Base-by-base conservation (phyloP, 2,888 invertebrate species). In the Synergus itoensis region DNA sequence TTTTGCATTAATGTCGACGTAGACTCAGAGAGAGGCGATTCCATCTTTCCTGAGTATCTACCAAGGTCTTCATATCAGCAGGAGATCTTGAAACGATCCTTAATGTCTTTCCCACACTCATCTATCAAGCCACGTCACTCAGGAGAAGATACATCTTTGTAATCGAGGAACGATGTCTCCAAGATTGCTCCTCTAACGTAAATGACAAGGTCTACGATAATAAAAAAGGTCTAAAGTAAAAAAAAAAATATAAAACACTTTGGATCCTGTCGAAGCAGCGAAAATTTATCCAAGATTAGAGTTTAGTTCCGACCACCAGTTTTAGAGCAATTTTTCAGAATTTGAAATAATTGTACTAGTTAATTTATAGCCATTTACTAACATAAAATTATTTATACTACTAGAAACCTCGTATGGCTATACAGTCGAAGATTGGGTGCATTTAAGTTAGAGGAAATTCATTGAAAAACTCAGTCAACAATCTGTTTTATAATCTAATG, bases 41-140 rank as follows among this genome's bases (percentile, higher is more conserved):
- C 11, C 9, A 48, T 73, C 53, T 73, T 73, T 48, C 53, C 16
- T 3, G 36, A 53, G 28, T n/a, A 28, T 40, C 48, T 36, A 28
- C 4, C 12, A 60, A 21, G 21, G 12, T 60, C 48, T n/a, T 67
- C n/a, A 53, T 67, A 53, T 73, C 69, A 28, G 1, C 28, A 48
- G 48, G 45, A 43, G 69, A 69, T 69, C 69, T 48, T 28, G 45
- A 69, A 69, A 69, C 69, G 69, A 69, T 28, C 69, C 48, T 69
- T 69, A 69, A 69, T 60, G 60, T 69, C 69, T 69, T 28, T 69
- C 4, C 45, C 48, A 36, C 9, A 48, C 48, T 48, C 69, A 69
- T 69, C 69, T 45, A 69, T 69, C 69, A 69, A 69, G 43, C 21
- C 69, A 28, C 48, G 21, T 45, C 45, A 21, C 21, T 67, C 9